Evolutionary conservation across 1,140 invertebrate species (phyloP).

Genomic region (Centruroides sculpturatus): DNA sequence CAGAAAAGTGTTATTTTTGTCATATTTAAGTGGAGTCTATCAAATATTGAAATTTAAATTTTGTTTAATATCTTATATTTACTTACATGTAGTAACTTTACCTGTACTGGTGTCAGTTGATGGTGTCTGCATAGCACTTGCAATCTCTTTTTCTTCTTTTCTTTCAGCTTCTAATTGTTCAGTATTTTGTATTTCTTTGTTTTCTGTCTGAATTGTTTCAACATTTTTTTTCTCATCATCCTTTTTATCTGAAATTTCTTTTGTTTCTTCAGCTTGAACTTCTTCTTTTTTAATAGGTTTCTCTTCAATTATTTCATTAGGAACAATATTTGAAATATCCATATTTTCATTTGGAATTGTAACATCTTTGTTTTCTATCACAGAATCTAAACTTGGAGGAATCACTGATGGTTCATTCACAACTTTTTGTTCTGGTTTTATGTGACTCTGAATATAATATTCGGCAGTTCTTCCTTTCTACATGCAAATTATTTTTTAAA

Average conservation of each 20-base stretch:
- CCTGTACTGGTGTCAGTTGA: not conserved
- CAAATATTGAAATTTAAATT: no score
- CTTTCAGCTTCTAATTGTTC: not conserved
- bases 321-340: no score
- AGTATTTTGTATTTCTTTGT: no score
- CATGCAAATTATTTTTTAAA: not conserved
- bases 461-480: conserved; percentile 23
- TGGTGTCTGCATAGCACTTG: not conserved
- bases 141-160: not conserved
- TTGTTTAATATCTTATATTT: no score
- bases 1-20: no score
- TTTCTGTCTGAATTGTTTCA: not conserved
- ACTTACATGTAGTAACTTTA: no score
- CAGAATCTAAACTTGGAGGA: no score
- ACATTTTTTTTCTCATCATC: not conserved
- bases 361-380: no score
- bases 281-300: not conserved
- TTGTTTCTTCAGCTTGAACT: not conserved
- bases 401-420: no score
- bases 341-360: no score
- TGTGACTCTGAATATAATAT: conserved; percentile 16
- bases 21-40: no score
- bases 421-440: not conserved
- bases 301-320: not conserved
- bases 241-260: not conserved